phyloP scores from a whole-genome alignment of 2,888 invertebrate species.

The Cecidostiba fungosa region DNA sequence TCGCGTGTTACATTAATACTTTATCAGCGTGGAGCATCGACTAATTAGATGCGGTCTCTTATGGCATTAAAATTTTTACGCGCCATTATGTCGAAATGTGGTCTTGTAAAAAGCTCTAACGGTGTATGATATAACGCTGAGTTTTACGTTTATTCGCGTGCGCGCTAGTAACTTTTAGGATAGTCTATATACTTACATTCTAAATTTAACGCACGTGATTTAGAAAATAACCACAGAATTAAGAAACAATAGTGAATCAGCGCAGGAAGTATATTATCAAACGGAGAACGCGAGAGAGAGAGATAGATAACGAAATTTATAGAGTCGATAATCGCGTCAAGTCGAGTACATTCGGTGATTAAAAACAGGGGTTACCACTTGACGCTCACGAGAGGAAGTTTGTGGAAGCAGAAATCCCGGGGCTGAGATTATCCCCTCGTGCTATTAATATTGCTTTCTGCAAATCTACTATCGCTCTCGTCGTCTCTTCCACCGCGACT shows the following conservation, averaged over 20 bases:
- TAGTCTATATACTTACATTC: not conserved
- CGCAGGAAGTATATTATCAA: not conserved
- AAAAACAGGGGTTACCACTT: slow-evolving; percentile 58
- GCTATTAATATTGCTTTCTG: slow-evolving; percentile 74
- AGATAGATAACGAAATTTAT: not conserved
- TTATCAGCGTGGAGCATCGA: not conserved
- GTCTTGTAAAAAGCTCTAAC: slow-evolving; percentile 1
- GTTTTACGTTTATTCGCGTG: not conserved
- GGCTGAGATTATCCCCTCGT: slow-evolving; percentile 60
- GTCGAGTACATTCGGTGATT: slow-evolving; percentile 38
- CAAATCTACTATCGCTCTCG: slow-evolving; percentile 66
- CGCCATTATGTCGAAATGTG: slow-evolving; percentile 4
- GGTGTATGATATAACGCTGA: not conserved
- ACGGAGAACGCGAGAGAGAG: not conserved
- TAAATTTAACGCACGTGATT: not conserved
- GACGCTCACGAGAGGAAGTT: slow-evolving; percentile 40
- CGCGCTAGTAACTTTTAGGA: not conserved
- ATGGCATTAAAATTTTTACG: not conserved
- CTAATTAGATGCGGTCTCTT: not conserved
- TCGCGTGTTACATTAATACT: not conserved
- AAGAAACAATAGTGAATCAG: not conserved
- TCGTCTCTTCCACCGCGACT: not conserved
- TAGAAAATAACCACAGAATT: not conserved
- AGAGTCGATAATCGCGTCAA: slow-evolving; percentile 36
- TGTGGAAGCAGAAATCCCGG: not conserved